Evolutionary conservation across 2,113 vertebrate genomes (phyloP), one percentile per base, ranked within the genome.

Genomic region (Daphoenositta chrysoptera): DNA sequence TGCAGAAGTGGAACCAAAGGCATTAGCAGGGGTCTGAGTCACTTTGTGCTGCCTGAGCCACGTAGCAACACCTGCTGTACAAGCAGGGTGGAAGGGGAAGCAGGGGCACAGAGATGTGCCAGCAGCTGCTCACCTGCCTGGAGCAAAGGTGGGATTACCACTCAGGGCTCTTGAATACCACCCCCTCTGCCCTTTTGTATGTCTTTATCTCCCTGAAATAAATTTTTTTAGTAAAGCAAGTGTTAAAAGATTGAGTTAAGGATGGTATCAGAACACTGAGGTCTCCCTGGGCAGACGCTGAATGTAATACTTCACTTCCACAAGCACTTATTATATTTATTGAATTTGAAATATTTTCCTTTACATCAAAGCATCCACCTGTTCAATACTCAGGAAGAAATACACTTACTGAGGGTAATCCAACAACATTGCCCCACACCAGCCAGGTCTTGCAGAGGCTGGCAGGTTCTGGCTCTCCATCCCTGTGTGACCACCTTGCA

Each of bases 21-120:
- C 27, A 30, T n/a, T 53, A 76, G 13, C 4, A 66, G 3, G 16
- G 11, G 3, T n/a, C 39, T 39, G 65, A 70, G 65, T 5, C 30
- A 22, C 20, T 72, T 45, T 28, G 17, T 47, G 51, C 51, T 83
- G 30, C 45, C 78, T 28, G 48, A 85, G 31, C 50, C 65, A 31
- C 0, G 0, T 23, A 45, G 68, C 44, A 72, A 39, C 30, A 27
- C 33, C 37, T 0, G 2, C 51, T 27, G 31, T 48, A 64, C 7
- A 27, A 37, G 22, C 47, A 53, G 50, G 63, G 15, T 15, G 28
- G 63, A 48, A 57, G 50, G 54, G 60, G 47, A 57, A 69, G n/a
- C 57, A 72, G 45, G 14, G 66, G 3, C 1, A 2, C 44, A 42
- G 61, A 84, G 30, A 92, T 6, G 5, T 71, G 39, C 47, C 39